Evolutionary conservation across 2,888 invertebrate species (phyloP), one percentile per base, ranked within the genome.

Genomic region (Lasioglossum malachurum): DNA sequence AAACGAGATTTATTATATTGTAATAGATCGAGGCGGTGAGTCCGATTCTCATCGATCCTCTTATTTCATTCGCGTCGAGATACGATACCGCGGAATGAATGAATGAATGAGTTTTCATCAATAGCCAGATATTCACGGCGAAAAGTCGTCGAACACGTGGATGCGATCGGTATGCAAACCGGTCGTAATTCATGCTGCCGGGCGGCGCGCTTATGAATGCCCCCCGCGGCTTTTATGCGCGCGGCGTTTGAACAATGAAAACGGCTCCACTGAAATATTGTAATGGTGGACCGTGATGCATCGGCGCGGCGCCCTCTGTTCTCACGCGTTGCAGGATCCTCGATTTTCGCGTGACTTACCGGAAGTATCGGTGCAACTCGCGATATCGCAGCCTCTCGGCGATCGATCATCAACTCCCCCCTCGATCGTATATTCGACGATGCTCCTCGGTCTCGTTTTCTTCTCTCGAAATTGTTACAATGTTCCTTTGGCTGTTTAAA

Each of bases 241-340:
- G 81, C 86, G 82, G 78, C 86, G 89, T 80, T 90, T 79, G 90
- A 89, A 87, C 84, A 89, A 88, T 90, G 90, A 90, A 84, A 88
- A 88, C 78, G 86, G 86, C 84, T 73, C 89, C 74, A 88, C 86
- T 90, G 89, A 90, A 90, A 90, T 90, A 90, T 90, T 89, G 88
- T 87, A 86, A 90, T 90, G 90, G 88, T 35, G 75, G 69, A 60
- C 69, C 89, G 80, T 81, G 84, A 84, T 82, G 88, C 90, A 87
- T 88, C 85, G 90, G 69, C 82, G 88, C 89, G 84, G 77, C 79
- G 76, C 77, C 60, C 77, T 77, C 46, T 81, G 88, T 88, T 87
- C 87, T 88, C 88, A 83, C 88, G 77, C 80, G 84, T 80, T 82
- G 75, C 82, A 77, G 86, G 82, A 87, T 87, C 78, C 71, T n/a